Conservation (phyloP, 1,140 invertebrate species). For the Trichogramma pretiosum region DNA sequence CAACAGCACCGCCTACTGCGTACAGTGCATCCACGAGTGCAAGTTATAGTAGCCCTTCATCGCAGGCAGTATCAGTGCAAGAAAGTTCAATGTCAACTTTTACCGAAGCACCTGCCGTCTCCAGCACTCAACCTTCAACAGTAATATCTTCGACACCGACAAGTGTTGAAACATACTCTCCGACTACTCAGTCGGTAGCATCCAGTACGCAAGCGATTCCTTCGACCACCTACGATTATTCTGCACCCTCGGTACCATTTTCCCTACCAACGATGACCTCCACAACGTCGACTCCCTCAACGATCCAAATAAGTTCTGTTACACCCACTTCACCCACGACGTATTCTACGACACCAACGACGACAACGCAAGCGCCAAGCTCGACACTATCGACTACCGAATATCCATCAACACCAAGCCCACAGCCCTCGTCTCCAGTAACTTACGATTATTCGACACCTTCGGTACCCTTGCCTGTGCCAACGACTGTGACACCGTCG, state of each 20-base stretch:
- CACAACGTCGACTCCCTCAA: neutral
- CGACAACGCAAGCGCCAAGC: constrained; percentile 7
- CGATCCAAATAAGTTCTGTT: neutral
- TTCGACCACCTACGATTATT: neutral
- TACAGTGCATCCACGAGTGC: neutral
- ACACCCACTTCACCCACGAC: neutral
- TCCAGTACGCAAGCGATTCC: neutral
- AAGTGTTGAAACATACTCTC: neutral
- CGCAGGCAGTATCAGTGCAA: no score
- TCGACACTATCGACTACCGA: constrained; percentile 1
- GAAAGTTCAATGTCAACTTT: neutral
- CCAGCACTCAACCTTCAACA: neutral
- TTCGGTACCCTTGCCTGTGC: neutral
- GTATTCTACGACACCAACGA: neutral
- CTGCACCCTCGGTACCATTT: constrained; percentile 6
- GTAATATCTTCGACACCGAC: neutral
- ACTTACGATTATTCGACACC: constrained; percentile 5
- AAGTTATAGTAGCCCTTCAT: neutral
- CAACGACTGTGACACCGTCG: no score
- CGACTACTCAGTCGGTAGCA: neutral
- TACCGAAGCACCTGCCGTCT: neutral
- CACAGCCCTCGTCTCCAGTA: neutral
- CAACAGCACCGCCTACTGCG: neutral
- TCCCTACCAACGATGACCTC: neutral
- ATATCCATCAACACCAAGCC: neutral